Evolutionary conservation across 2,797 vertebrate genomes (phyloP).

Genomic region (Typhlichthys subterraneus): DNA sequence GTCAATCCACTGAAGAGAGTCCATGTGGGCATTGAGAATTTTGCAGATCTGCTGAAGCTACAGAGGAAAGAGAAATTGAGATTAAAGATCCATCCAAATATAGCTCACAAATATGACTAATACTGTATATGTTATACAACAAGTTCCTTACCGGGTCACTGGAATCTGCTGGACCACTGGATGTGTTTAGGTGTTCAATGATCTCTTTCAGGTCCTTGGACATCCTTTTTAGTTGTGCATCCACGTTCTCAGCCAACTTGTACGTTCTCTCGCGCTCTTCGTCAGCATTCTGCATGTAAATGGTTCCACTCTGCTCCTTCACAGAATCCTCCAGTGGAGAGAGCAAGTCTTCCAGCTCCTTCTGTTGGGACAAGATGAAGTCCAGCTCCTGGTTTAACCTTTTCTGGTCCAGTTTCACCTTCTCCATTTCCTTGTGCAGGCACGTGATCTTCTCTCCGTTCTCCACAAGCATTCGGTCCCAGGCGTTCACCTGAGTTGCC

Average conservation of each 20-base stretch:
- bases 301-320: constrained; percentile 93
- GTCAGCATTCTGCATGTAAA: constrained; percentile 96
- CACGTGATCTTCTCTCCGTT: constrained; percentile 96
- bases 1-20: constrained; percentile 92
- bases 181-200: constrained; percentile 87
- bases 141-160: constrained; percentile 80
- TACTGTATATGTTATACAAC: too few relatives aligned
- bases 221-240: constrained; percentile 90
- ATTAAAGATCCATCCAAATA: neutral
- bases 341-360: constrained; percentile 94
- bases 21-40: constrained; percentile 92
- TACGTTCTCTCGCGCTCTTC: constrained; percentile 96
- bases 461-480: constrained; percentile 91
- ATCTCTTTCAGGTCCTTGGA: constrained; percentile 93
- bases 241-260: constrained; percentile 90
- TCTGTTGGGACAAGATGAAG: constrained; percentile 97
- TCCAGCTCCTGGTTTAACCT: constrained; percentile 95
- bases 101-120: neutral
- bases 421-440: constrained; percentile 95
- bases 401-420: constrained; percentile 96
- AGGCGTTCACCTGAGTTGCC: constrained; percentile 96
- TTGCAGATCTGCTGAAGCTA: constrained; percentile 94
- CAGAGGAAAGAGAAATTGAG: neutral
- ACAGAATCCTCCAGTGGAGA: constrained; percentile 92
- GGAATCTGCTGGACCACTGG: constrained; percentile 80